Percentiles rank a stretch among this genome's conserved stretches.
Evolutionary conservation across 2,113 vertebrate genomes (phyloP).

Genomic region (Mohoua ochrocephala): DNA sequence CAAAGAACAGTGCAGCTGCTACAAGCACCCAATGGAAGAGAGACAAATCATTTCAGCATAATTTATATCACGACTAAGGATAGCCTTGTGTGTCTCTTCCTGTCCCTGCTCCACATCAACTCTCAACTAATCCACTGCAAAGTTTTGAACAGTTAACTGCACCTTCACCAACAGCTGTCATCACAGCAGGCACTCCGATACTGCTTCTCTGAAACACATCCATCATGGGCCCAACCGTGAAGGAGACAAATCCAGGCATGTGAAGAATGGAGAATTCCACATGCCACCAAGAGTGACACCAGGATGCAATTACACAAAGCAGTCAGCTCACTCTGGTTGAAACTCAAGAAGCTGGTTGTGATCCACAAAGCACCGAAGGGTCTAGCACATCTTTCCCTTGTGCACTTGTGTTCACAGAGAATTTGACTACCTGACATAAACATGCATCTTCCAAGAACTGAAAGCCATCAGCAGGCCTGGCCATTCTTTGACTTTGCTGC

Average conservation of each 20-base stretch:
- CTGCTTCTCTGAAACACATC: neutral
- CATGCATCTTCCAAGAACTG: neutral
- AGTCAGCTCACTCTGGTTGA: neutral
- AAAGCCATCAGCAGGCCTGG: neutral
- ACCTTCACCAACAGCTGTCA: neutral
- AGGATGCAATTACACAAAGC: neutral
- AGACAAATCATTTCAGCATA: neutral
- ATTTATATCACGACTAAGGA: neutral
- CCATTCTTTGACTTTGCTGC: neutral
- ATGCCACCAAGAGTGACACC: neutral
- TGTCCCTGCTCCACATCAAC: neutral
- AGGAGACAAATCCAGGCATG: neutral
- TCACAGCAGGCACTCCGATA: neutral
- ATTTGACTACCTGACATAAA: neutral
- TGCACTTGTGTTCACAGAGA: neutral
- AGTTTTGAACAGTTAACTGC: neutral
- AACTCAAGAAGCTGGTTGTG: neutral
- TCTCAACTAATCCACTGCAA: neutral
- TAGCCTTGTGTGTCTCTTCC: neutral
- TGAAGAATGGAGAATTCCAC: neutral
- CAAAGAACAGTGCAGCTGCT: neutral
- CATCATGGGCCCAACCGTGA: neutral
- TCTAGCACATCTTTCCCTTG: neutral
- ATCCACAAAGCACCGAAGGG: neutral
- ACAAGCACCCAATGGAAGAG: neutral